Evolutionary conservation across 2,113 vertebrate genomes (phyloP), one percentile per base, ranked within the genome.

Genomic region (Taxidea taxus): DNA sequence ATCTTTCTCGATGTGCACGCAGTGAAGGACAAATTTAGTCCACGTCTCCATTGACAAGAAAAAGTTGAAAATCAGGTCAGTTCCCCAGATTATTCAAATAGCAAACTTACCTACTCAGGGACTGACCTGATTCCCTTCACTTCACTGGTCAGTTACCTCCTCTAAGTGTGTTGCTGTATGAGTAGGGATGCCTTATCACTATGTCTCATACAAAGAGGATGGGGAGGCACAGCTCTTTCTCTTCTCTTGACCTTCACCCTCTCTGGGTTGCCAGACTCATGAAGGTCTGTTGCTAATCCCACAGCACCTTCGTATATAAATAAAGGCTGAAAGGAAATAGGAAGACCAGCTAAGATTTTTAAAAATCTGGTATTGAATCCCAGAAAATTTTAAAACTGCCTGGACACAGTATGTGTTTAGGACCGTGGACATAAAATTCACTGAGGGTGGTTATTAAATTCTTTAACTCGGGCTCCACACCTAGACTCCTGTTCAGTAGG

Each of bases 11-110:
- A 56, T 82, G 47, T 89, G 4, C 6, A 68, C 8, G 7, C 25
- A 96, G 31, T 62, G 27, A 97, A 96, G 37, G 68, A 7, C 56
- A 97, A 82, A 96, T 92, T 96, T 95, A 96, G 90, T 77, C 20
- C 84, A 95, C 21, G 56, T 94, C n/a, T 95, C 68, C 51, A 95
- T 58, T 16, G n/a, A 91, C 27, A 90, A 96, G 56, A 39, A 34
- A 94, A 90, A 77, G 16, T 64, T 91, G 42, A 87, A 95, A 98
- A 96, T 89, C 58, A 86, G 90, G 81, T 90, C 80, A 81, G 37
- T 93, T 95, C 95, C 90, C 90, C 18, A 85, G 96, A 89, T 92
- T 94, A 94, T 96, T 94, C 72, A 90, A 66, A 81, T 18, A 81
- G 56, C 7, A 93, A 94, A 95, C 90, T 80, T 20, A 47, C 49